phyloP scores from a whole-genome alignment of 2,888 invertebrate genomes.

The Drosophila conformis region DNA sequence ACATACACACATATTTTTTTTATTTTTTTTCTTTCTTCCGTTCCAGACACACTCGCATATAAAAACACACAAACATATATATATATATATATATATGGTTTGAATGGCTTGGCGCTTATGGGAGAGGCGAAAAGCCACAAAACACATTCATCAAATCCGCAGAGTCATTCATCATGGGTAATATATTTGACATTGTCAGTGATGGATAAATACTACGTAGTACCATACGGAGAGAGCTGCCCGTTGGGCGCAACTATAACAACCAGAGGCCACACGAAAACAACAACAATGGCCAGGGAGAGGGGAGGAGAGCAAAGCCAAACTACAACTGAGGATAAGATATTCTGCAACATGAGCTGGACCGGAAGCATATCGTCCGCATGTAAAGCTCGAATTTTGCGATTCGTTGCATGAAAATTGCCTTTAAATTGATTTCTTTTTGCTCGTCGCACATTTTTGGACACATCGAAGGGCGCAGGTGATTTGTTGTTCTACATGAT shows the following conservation, averaged over 20 bases:
- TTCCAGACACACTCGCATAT: conserved; percentile 7
- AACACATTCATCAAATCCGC: conserved; percentile 82
- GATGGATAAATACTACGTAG: conserved; percentile 78
- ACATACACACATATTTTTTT: conserved; percentile 7
- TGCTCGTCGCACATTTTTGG: background rate
- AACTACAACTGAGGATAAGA: conserved; percentile 51
- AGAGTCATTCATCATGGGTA: conserved; percentile 81
- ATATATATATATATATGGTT: background rate
- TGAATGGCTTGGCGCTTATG: conserved; percentile 44
- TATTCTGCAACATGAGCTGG: conserved; percentile 49
- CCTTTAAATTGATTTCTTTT: conserved; percentile 57
- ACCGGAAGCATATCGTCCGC: conserved; percentile 72
- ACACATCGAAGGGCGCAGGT: conserved; percentile 35
- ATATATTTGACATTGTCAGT: conserved; percentile 82
- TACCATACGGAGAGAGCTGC: conserved; percentile 31
- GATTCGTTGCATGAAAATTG: conserved; percentile 70
- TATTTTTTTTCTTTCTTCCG: conserved; percentile 4
- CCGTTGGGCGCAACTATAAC: conserved; percentile 38
- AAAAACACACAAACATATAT: conserved; percentile 4
- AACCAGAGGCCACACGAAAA: conserved; percentile 35
- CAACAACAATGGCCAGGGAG: conserved; percentile 15
- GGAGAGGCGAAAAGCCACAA: conserved; percentile 72
- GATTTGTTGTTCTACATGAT: conserved; percentile 18
- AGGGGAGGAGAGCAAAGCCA: conserved; percentile 6
- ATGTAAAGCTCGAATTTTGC: conserved; percentile 69